Conservation (phyloP, 64 coral and sea anemone genomes). For the Stylophora pistillata region DNA sequence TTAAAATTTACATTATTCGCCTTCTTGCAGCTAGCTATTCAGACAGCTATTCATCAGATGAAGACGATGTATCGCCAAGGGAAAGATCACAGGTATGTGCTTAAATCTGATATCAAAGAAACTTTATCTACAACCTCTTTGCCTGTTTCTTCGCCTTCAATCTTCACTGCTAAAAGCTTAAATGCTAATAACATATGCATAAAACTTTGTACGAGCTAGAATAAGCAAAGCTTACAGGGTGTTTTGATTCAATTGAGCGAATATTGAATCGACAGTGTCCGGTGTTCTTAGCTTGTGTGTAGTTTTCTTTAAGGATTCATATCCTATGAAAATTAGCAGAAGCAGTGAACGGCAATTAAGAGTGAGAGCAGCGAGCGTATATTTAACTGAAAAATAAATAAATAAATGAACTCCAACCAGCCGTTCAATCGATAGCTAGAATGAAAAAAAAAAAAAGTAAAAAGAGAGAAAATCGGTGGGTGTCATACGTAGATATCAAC, state of each 20-base stretch:
- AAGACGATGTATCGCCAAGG: conserved; percentile 98
- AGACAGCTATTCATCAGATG: conserved; percentile 96
- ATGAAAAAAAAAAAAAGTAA: not conserved
- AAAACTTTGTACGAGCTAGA: not conserved
- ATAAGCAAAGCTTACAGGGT: not conserved
- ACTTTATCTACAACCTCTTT: not conserved
- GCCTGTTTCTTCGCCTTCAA: not conserved
- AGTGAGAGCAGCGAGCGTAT: too few species aligned
- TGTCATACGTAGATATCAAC: too few species aligned
- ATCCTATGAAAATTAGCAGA: too few species aligned
- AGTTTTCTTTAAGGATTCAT: not conserved
- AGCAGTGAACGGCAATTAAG: too few species aligned
- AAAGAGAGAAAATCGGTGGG: too few species aligned
- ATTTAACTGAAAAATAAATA: too few species aligned
- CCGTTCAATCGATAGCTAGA: too few species aligned
- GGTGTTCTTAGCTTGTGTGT: not conserved
- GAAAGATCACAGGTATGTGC: conserved; percentile 88
- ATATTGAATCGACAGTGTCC: not conserved
- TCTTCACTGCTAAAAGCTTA: not conserved
- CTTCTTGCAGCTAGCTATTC: conserved; percentile 93
- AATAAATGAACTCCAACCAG: too few species aligned
- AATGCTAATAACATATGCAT: conserved; percentile 13
- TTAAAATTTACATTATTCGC: conserved; percentile 2
- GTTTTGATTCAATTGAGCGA: not conserved
- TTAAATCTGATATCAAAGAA: not conserved